phyloP scores from a whole-genome alignment of 2,797 vertebrate genomes.

The Cyclura pinguis region DNA sequence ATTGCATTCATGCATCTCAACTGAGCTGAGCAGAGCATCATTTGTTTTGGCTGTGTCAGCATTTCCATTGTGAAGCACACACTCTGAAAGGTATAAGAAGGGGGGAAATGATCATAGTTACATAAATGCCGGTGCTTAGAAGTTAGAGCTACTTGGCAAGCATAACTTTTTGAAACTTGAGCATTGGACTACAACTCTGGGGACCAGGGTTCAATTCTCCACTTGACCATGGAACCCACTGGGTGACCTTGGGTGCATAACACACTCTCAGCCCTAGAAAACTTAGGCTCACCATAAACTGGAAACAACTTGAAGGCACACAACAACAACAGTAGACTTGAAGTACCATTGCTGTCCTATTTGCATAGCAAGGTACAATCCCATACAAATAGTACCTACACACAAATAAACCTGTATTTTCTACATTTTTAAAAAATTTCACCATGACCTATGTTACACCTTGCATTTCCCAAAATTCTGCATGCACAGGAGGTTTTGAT shows the following conservation, averaged over 20 bases:
- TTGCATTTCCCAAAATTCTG: not conserved
- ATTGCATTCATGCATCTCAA: not conserved
- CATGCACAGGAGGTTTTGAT: no score
- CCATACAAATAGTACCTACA: not conserved
- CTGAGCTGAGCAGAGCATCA: constrained; percentile 23
- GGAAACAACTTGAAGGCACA: no score
- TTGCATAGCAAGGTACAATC: not conserved
- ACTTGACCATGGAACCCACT: no score
- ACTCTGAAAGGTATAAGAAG: constrained; percentile 24
- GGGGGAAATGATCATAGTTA: not conserved
- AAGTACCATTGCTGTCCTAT: no score
- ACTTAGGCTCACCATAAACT: no score
- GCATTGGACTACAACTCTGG: no score
- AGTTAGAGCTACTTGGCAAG: not conserved
- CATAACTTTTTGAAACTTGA: not conserved
- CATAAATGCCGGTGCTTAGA: constrained; percentile 15
- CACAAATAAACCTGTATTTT: not conserved
- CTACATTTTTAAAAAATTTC: not conserved
- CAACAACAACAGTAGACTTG: not conserved
- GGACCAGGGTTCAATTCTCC: not conserved
- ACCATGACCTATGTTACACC: not conserved
- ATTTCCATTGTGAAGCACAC: constrained; percentile 32
- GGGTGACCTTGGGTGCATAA: no score
- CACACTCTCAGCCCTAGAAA: no score
- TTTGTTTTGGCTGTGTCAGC: constrained; percentile 35